Evolutionary conservation across 2,888 invertebrate species (phyloP).

Genomic region (Eremobia ochroleuca): DNA sequence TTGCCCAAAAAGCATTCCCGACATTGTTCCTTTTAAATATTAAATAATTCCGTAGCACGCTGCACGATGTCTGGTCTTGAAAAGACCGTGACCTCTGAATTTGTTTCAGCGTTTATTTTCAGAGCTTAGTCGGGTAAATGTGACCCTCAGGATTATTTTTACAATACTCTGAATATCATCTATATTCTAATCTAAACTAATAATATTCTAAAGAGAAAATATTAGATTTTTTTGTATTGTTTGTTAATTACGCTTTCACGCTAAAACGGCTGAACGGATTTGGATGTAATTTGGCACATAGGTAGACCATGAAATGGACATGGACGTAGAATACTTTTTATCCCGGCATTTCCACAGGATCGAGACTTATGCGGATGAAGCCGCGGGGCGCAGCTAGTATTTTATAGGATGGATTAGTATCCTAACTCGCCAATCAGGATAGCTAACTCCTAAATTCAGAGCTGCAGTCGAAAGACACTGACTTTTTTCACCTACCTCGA

Average conservation of each 20-base stretch:
- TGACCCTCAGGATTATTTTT: conserved; percentile 8
- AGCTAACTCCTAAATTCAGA: neutral
- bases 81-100: conserved; percentile 27
- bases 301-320: no score
- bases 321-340: no score
- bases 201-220: no score
- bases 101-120: conserved; percentile 18
- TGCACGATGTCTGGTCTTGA: conserved; percentile 3
- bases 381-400: no score
- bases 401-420: neutral
- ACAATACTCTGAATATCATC: neutral
- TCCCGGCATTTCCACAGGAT: no score
- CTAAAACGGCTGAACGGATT: no score
- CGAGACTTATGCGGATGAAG: no score
- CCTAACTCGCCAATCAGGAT: neutral
- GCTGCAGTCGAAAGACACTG: neutral
- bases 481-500: neutral
- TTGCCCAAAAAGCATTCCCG: no score
- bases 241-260: no score
- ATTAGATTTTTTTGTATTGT: no score
- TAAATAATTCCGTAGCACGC: conserved; percentile 8
- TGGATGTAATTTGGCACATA: no score
- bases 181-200: neutral
- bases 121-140: neutral
- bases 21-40: conserved; percentile 7